Evolutionary conservation across 2,888 invertebrate species (phyloP).

Genomic region (Rugalucina vietnamica): DNA sequence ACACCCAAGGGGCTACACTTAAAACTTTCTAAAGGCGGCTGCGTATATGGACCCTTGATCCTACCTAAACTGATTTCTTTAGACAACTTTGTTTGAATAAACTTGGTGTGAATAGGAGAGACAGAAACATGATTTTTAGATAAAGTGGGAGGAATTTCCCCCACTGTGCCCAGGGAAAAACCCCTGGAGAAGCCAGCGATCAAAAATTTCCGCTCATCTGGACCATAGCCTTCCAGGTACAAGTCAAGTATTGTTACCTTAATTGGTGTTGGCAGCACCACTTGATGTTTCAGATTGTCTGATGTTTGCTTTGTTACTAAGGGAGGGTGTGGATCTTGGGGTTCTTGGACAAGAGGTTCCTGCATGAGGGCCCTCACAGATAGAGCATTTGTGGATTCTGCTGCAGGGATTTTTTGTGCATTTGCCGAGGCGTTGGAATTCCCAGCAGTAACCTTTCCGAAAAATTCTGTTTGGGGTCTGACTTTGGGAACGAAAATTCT

Average conservation of each 20-base stretch:
- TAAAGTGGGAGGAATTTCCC: background rate
- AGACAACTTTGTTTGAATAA: conserved; percentile 25
- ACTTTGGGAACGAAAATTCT: background rate
- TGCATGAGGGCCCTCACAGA: background rate
- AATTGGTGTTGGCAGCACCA: conserved; percentile 16
- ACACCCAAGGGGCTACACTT: too few relatives aligned
- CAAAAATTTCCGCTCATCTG: background rate
- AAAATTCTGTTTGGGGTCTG: background rate
- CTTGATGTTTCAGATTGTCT: background rate
- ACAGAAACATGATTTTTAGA: conserved; percentile 35
- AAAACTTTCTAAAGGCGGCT: conserved; percentile 36
- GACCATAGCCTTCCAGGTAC: conserved; percentile 26
- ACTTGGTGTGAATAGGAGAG: background rate
- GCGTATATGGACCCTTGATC: conserved; percentile 28
- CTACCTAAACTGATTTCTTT: conserved; percentile 23
- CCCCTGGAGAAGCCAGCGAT: conserved; percentile 30
- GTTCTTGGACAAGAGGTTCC: background rate
- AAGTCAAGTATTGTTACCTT: background rate
- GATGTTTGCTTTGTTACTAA: too few relatives aligned
- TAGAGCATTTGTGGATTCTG: background rate
- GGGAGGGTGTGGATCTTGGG: too few relatives aligned
- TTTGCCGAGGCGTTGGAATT: conserved; percentile 1
- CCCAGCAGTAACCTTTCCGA: conserved; percentile 24
- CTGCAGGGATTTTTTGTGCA: background rate
- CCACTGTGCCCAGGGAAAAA: conserved; percentile 23